phyloP scores from a whole-genome alignment of 2,113 vertebrate species.

The Lasiurus cinereus region DNA sequence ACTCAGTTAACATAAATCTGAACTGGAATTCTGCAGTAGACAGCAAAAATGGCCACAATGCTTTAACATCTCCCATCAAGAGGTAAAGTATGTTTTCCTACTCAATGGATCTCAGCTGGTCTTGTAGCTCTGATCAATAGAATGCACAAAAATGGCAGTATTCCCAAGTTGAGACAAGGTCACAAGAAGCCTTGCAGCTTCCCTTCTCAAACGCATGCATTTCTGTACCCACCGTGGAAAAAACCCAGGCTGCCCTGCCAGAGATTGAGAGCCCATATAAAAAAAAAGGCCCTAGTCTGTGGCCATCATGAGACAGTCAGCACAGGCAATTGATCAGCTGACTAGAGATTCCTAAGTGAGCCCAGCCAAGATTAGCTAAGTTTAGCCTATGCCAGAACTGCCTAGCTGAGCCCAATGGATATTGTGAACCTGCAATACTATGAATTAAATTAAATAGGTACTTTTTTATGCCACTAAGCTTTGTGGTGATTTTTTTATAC shows the following conservation, averaged over 20 bases:
- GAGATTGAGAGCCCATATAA: background rate
- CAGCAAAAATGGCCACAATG: background rate
- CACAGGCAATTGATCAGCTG: background rate
- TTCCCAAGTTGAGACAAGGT: background rate
- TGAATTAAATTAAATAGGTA: slow-evolving; percentile 7
- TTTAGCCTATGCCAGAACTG: background rate
- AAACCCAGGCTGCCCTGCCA: background rate
- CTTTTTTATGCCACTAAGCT: background rate
- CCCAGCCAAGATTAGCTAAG: background rate
- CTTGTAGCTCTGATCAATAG: background rate
- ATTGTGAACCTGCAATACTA: background rate
- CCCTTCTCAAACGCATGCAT: background rate
- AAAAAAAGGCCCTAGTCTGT: background rate
- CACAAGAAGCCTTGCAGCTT: background rate
- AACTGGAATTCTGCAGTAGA: background rate
- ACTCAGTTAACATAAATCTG: slow-evolving; percentile 7
- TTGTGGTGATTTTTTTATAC: background rate
- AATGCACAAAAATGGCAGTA: background rate
- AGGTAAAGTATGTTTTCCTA: background rate
- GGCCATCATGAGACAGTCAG: background rate
- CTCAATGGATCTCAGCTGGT: background rate
- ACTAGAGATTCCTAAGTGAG: background rate
- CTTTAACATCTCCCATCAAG: background rate
- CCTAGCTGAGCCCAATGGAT: background rate
- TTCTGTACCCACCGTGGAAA: background rate